Base-by-base conservation (phyloP, 2,113 vertebrate genomes). In the Lampris incognitus region DNA sequence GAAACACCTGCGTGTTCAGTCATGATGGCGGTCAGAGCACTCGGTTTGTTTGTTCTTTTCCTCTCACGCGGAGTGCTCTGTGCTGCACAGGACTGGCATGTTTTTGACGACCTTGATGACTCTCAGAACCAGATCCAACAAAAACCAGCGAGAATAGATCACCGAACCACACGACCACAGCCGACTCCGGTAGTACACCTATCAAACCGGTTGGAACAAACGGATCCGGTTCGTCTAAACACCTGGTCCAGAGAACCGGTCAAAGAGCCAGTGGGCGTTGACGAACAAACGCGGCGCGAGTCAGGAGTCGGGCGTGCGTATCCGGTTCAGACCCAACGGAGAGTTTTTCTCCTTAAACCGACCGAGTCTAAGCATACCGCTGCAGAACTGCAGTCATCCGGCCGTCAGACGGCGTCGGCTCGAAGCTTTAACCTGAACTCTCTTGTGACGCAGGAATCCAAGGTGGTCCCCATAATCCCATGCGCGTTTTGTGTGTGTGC, bases 21-120 rank as follows among this genome's bases (percentile, higher is more conserved):
- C 78, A 73, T 49, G 2, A 91, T 91, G 87, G 75, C 52, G 59
- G 40, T 75, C 51, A 62, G 69, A 37, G 78, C 37, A 36, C 48
- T 9, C 0, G 36, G 54, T 76, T 55, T 81, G 39, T 60, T 80
- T 65, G 66, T 79, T 66, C 50, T 92, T 44, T 75, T 91, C 71
- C 51, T 87, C 65, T 60, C 58, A 39, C 49, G 50, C 42, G 74
- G 39, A 56, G 58, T 9, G 5, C 6, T 67, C 1, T 36, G 58
- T 0, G 62, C 76, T 0, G 44, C 71, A 5, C 74, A 74, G 36
- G 81, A 44, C 54, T 5, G 0, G 58, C 40, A 24, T 24, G 24
- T 24, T 24, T 24, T 48, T 0, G 59, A 67, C 54, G 0, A 13
- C 0, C 8, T 9, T 4, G 13, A 82, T 74, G 84, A 76, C 9